phyloP scores from a whole-genome alignment of 2,888 invertebrate genomes.

The Gonocerus acuteangulatus region DNA sequence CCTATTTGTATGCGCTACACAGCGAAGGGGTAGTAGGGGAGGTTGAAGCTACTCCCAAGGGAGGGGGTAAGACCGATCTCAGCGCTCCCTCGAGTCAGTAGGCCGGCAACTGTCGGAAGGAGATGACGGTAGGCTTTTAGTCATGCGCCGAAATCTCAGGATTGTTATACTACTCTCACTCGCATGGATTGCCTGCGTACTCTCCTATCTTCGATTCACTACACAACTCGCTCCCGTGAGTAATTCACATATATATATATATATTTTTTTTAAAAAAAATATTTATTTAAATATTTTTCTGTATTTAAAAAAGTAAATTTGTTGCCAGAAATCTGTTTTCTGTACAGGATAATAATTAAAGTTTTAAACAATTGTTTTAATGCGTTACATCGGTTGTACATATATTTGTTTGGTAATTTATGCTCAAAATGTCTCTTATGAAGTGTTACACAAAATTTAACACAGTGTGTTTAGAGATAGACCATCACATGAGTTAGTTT shows the following conservation, averaged over 20 bases:
- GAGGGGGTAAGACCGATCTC: neutral
- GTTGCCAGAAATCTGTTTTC: too few relatives aligned
- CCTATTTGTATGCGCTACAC: too few relatives aligned
- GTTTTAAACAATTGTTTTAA: too few relatives aligned
- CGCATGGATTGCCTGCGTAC: constrained; percentile 57
- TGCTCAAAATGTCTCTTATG: too few relatives aligned
- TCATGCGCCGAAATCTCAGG: constrained; percentile 56
- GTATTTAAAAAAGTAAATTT: too few relatives aligned
- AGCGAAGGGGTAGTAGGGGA: neutral
- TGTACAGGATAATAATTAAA: too few relatives aligned
- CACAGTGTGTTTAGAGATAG: too few relatives aligned
- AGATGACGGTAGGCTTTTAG: neutral
- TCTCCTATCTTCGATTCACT: constrained; percentile 50
- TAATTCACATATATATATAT: neutral
- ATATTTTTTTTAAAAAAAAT: neutral
- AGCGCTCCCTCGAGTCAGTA: neutral
- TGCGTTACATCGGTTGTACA: too few relatives aligned
- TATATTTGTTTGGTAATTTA: too few relatives aligned
- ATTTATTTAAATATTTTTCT: too few relatives aligned
- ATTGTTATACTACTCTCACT: constrained; percentile 53
- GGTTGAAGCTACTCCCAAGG: neutral
- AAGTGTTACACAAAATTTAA: too few relatives aligned
- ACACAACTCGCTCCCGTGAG: neutral
- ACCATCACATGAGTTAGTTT: too few relatives aligned
- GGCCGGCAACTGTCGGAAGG: neutral